A percentile compares a stretch with the other conserved stretches of the same genome.
Evolutionary conservation across 2,113 vertebrate genomes (phyloP).

Genomic region (Paradoxurus hermaphroditus): DNA sequence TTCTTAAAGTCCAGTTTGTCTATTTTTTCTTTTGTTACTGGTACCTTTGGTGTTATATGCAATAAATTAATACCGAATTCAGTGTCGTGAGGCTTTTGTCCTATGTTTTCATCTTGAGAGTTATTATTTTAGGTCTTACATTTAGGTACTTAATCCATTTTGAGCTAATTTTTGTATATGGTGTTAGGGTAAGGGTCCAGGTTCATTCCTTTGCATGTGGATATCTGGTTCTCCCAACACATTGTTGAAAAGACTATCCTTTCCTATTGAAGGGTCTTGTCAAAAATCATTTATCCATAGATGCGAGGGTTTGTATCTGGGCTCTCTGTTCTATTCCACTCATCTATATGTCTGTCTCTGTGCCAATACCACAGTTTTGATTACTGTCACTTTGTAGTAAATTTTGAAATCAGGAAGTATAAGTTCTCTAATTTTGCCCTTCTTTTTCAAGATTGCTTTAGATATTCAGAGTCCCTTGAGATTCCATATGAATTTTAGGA

Average conservation of each 20-base stretch:
- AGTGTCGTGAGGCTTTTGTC: not conserved
- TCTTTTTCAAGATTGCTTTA: not conserved
- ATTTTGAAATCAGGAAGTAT: not conserved
- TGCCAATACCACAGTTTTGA: not conserved
- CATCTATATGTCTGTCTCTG: not conserved
- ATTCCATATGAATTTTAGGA: not conserved
- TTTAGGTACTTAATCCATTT: not conserved
- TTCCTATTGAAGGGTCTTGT: not conserved
- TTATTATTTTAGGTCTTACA: not conserved
- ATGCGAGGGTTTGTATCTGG: not conserved
- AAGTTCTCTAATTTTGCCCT: not conserved
- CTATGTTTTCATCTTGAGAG: not conserved
- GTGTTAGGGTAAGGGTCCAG: not conserved
- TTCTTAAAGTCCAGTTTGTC: not conserved
- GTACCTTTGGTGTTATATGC: not conserved
- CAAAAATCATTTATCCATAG: not conserved
- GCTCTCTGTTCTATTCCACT: not conserved
- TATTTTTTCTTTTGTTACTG: not conserved
- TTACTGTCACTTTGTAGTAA: not conserved
- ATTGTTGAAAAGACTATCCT: not conserved
- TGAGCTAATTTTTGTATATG: not conserved
- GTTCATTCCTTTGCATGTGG: not conserved
- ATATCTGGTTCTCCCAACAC: not conserved
- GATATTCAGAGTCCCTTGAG: not conserved
- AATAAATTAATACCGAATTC: not conserved